A percentile compares a stretch with the other conserved stretches of the same genome.
Evolutionary conservation across 2,888 invertebrate species (phyloP).

Genomic region (Chloroclysta siterata): DNA sequence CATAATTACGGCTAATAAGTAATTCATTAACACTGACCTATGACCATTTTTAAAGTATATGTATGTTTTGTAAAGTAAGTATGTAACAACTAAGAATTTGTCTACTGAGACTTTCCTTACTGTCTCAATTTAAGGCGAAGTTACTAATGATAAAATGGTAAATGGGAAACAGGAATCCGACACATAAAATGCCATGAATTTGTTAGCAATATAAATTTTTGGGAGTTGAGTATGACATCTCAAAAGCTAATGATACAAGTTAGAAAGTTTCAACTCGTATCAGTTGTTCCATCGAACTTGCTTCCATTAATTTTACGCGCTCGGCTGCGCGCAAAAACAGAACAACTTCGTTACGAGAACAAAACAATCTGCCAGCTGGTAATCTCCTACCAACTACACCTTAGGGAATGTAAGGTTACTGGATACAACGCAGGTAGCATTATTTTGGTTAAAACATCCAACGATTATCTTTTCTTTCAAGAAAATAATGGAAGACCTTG

Average conservation of each 20-base stretch:
- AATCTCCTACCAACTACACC: conserved; percentile 34
- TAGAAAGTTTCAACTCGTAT: conserved; percentile 49
- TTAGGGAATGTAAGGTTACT: conserved; percentile 27
- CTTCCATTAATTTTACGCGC: conserved; percentile 59
- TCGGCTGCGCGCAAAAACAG: conserved; percentile 52
- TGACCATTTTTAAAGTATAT: no score
- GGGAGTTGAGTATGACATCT: conserved; percentile 44
- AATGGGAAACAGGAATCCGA: no score
- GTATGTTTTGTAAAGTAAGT: no score
- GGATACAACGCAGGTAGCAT: conserved; percentile 26
- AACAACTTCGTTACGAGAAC: conserved; percentile 56
- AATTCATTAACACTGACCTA: no score
- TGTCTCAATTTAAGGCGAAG: no score
- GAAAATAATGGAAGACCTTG: conserved; percentile 7
- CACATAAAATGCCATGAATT: neutral
- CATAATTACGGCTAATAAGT: no score
- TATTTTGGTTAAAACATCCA: conserved; percentile 16
- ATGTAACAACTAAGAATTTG: no score
- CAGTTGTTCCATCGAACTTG: conserved; percentile 53
- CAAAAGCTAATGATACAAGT: conserved; percentile 47
- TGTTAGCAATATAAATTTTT: neutral
- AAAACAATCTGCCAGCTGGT: conserved; percentile 43
- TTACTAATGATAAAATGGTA: no score
- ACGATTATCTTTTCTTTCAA: conserved; percentile 11
- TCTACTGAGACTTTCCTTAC: no score